These are phyloP conservation scores for Astreopora myriophthalma DNA, from an alignment of 64 coral and sea anemone genomes.

Conservation along the genomic window DNA sequence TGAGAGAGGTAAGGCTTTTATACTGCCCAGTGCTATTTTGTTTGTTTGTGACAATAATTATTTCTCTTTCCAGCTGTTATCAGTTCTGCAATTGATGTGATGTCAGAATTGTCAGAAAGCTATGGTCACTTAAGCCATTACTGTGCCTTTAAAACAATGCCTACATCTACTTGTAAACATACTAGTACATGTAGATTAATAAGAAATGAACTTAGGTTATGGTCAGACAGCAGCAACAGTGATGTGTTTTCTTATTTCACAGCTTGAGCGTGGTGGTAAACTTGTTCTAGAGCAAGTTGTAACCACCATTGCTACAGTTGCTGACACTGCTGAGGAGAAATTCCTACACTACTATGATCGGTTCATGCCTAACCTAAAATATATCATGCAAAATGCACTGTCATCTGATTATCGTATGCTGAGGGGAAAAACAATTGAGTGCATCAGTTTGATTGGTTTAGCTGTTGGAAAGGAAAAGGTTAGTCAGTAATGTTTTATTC, in stretches of 20 bases:
- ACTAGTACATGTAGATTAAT: too few species aligned
- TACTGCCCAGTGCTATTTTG: neutral
- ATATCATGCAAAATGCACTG: slow-evolving; percentile 89
- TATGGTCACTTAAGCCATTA: too few species aligned
- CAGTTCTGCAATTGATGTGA: neutral
- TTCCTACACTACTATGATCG: slow-evolving; percentile 92
- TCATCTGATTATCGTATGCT: slow-evolving; percentile 87
- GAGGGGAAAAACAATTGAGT: slow-evolving; percentile 96
- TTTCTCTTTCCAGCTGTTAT: neutral
- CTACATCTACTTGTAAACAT: too few species aligned
- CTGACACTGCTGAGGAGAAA: slow-evolving; percentile 93
- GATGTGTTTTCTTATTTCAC: slow-evolving; percentile 17
- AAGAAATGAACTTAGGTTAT: too few species aligned
- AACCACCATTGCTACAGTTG: slow-evolving; percentile 93
- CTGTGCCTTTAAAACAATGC: too few species aligned
- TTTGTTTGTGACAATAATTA: too few species aligned
- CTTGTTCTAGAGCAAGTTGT: slow-evolving; percentile 96
- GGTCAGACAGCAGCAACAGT: too few species aligned
- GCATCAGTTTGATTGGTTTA: slow-evolving; percentile 96
- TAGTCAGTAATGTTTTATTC: neutral
- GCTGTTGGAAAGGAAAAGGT: slow-evolving; percentile 97
- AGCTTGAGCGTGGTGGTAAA: slow-evolving; percentile 86
- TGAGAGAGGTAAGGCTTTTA: slow-evolving; percentile 74
- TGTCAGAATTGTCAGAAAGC: too few species aligned
- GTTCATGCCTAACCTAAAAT: slow-evolving; percentile 95